Evolutionary conservation across 30 jellyfish, hydroid and myxozoan genomes (phyloP).

Genomic region (Pelagia noctiluca): DNA sequence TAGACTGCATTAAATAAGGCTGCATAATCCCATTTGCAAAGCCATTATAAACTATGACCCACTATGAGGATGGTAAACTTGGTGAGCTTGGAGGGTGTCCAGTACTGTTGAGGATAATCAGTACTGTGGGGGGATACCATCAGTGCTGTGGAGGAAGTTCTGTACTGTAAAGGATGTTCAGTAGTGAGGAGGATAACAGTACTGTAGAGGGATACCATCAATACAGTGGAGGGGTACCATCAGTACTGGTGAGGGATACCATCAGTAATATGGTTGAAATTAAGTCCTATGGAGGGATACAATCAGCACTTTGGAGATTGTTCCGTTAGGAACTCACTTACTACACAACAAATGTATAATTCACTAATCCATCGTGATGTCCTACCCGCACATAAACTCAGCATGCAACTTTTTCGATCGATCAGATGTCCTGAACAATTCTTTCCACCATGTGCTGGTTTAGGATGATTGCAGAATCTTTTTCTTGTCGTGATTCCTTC

Average conservation of each 20-base stretch:
- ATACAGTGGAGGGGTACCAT: no score
- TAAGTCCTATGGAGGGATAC: neutral
- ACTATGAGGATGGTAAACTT: neutral
- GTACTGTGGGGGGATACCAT: neutral
- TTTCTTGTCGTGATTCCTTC: constrained; percentile 43
- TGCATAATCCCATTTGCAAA: neutral
- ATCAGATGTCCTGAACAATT: constrained; percentile 12
- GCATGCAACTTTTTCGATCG: neutral
- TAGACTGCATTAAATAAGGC: no score
- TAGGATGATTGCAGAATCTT: constrained; percentile 63
- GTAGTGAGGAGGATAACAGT: neutral
- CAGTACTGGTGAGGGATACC: neutral
- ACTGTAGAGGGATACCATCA: neutral
- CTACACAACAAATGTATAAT: neutral
- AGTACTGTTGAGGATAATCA: neutral
- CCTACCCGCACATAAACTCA: neutral
- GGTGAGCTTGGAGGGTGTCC: neutral
- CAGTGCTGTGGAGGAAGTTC: no score
- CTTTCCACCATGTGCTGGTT: constrained; percentile 61
- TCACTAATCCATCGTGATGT: neutral
- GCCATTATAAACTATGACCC: neutral
- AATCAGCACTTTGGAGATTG: neutral
- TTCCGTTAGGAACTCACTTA: neutral
- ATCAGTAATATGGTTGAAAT: neutral
- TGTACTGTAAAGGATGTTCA: neutral